Evolutionary conservation across 2,888 invertebrate genomes (phyloP).

Genomic region (Deroplatys truncata): DNA sequence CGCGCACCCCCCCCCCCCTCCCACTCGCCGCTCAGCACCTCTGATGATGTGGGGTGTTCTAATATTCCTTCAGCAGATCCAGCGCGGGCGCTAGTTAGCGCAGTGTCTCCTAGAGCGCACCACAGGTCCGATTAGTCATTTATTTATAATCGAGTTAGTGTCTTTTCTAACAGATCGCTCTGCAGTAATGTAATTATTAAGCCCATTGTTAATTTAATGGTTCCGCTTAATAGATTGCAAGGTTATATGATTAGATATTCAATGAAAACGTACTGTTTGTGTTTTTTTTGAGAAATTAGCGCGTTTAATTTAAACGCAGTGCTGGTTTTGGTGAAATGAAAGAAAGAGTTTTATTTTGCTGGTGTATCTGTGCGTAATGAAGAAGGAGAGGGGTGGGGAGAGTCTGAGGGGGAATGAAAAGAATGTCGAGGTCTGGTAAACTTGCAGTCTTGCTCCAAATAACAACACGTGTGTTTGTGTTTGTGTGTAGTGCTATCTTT

Average conservation of each 20-base stretch:
- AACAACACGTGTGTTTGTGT: neutral
- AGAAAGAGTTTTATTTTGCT: neutral
- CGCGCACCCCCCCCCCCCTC: neutral
- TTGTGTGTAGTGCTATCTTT: neutral
- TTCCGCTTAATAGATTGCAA: neutral
- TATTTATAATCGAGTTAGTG: too few species aligned
- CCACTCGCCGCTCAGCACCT: too few species aligned
- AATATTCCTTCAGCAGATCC: neutral
- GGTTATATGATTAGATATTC: neutral
- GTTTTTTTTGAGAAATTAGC: neutral
- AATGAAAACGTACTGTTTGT: neutral
- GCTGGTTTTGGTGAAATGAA: neutral
- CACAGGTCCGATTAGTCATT: neutral
- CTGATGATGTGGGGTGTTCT: too few species aligned
- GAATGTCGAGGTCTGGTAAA: neutral
- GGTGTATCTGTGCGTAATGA: neutral
- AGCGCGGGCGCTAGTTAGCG: neutral
- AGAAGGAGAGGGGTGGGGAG: neutral
- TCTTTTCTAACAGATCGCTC: neutral
- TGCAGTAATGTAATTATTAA: neutral
- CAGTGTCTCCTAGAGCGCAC: conserved; percentile 5
- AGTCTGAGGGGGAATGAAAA: neutral
- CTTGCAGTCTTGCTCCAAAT: neutral
- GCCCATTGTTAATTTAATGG: neutral
- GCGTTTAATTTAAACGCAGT: neutral